Evolutionary conservation across 1,140 invertebrate species (phyloP), one percentile per base, ranked within the genome.

Genomic region (Lithobius niger): DNA sequence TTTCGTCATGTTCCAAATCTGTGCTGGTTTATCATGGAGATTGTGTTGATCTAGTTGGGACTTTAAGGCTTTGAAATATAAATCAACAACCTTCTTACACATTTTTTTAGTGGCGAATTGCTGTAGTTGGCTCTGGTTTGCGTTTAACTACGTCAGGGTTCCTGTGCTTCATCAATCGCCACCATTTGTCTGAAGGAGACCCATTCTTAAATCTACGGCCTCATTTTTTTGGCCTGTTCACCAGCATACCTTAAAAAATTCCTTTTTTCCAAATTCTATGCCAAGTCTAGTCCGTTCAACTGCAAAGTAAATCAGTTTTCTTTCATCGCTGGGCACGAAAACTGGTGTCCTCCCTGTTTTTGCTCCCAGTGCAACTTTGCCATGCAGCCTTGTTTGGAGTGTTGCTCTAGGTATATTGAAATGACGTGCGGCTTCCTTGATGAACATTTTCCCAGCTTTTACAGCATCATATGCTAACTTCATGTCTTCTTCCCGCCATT

Each of bases 101-200:
- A 51, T 51, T 31, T 51, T 26, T 27, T 6, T 19, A 31, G n/a
- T 25, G 49, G 49, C 49, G 49, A 27, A 51, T 51, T 4, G 25
- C 19, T 10, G 49, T n/a, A n/a, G 49, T 51, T 51, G 25, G 4
- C 27, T 51, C 49, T 51, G 49, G 49, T 31, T 51, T 51, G 4
- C 49, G 10, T 51, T 51, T 27, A 4, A 31, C 27, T 6, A 36
- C 31, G n/a, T 36, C 31, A 10, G 10, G 10, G 19, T 45, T 6
- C 19, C 43, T 45, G 10, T 25, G 10, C 24, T 51, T 51, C 6
- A 51, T 51, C 16, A 51, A 31, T 31, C 49, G 10, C 24, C 24
- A 51, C 49, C 49, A 51, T 25, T 51, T 51, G 19, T 51, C 49
- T 4, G 10, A 6, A 27, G 49, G 49, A 6, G 4, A 10, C 4